These are phyloP conservation scores for Scrobipalpa costella DNA, from an alignment of 2,888 invertebrate genomes.

Conservation along the genomic window DNA sequence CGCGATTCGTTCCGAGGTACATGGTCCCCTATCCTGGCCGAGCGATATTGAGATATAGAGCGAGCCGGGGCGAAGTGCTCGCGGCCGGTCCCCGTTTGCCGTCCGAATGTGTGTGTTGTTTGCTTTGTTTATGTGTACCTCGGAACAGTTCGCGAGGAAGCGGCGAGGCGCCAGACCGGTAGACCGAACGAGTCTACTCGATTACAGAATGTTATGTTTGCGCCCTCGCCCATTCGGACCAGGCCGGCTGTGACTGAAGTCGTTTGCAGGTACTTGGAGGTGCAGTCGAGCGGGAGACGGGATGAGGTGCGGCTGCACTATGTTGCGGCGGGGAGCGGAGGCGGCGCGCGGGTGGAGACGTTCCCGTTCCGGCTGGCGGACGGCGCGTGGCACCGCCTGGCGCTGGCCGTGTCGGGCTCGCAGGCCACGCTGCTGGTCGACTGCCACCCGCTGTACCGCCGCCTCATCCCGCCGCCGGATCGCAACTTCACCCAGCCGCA, in stretches of 20 bases:
- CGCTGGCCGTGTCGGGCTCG: constrained; percentile 91
- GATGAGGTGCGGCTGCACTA: constrained; percentile 93
- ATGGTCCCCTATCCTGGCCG: constrained; percentile 79
- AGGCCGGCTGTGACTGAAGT: constrained; percentile 41
- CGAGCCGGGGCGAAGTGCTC: constrained; percentile 68
- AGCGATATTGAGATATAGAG: constrained; percentile 82
- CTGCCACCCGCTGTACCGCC: constrained; percentile 92
- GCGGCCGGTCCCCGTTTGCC: constrained; percentile 61
- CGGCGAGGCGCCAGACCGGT: constrained; percentile 40
- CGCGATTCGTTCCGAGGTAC: constrained; percentile 82
- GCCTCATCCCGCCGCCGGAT: constrained; percentile 88
- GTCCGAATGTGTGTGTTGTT: constrained; percentile 72
- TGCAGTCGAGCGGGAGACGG: constrained; percentile 94
- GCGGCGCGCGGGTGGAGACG: constrained; percentile 87
- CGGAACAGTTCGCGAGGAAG: constrained; percentile 76
- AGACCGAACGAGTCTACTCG: constrained; percentile 1
- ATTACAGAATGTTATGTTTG: constrained; percentile 34
- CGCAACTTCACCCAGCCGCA: constrained; percentile 88
- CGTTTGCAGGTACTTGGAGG: constrained; percentile 89
- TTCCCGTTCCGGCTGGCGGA: constrained; percentile 94
- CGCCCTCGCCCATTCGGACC: constrained; percentile 27
- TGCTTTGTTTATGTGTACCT: constrained; percentile 80
- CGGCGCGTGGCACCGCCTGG: constrained; percentile 93
- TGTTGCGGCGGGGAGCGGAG: constrained; percentile 83
- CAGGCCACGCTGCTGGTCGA: constrained; percentile 92